Percentiles rank a stretch among this genome's conserved stretches.
Conservation (phyloP, 2,888 invertebrate species). For the Seira musarum region DNA sequence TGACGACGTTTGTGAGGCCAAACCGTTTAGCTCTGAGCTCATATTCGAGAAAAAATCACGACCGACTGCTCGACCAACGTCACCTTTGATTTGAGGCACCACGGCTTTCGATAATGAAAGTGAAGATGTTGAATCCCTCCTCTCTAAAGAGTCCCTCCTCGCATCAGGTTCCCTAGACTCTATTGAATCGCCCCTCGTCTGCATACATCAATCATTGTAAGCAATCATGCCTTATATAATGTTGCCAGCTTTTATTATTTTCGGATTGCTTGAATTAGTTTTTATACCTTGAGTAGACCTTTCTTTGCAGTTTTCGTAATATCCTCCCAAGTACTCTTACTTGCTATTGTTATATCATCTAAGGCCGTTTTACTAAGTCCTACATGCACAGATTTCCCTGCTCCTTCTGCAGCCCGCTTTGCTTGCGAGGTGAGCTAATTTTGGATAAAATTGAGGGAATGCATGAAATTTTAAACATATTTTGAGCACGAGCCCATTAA, state of each 20-base stretch:
- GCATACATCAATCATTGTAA: slow-evolving; percentile 31
- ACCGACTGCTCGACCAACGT: slow-evolving; percentile 69
- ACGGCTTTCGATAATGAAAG: slow-evolving; percentile 68
- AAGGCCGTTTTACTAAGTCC: slow-evolving; percentile 75
- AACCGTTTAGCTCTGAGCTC: slow-evolving; percentile 92
- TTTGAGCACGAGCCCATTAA: neutral
- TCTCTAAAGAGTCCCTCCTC: slow-evolving; percentile 60
- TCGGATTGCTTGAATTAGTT: neutral
- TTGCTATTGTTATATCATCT: slow-evolving; percentile 90
- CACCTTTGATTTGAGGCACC: slow-evolving; percentile 66
- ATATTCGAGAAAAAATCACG: slow-evolving; percentile 92
- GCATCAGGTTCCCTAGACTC: slow-evolving; percentile 68
- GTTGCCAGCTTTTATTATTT: neutral
- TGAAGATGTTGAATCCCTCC: slow-evolving; percentile 71
- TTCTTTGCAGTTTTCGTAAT: slow-evolving; percentile 93
- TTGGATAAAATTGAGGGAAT: slow-evolving; percentile 6
- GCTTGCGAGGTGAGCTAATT: slow-evolving; percentile 86
- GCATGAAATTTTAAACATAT: neutral
- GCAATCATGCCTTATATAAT: too few relatives aligned
- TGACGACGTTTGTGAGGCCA: slow-evolving; percentile 92
- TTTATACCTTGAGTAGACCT: slow-evolving; percentile 83
- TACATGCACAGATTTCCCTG: slow-evolving; percentile 86
- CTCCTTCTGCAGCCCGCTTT: slow-evolving; percentile 89
- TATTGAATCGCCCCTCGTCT: slow-evolving; percentile 75
- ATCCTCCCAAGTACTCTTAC: slow-evolving; percentile 91